Percentiles rank a stretch among this genome's conserved stretches.
These are phyloP conservation scores for Apostichopus japonicus DNA, from an alignment of 35 echinoderm and acorn worm species.

Conservation along the genomic window DNA sequence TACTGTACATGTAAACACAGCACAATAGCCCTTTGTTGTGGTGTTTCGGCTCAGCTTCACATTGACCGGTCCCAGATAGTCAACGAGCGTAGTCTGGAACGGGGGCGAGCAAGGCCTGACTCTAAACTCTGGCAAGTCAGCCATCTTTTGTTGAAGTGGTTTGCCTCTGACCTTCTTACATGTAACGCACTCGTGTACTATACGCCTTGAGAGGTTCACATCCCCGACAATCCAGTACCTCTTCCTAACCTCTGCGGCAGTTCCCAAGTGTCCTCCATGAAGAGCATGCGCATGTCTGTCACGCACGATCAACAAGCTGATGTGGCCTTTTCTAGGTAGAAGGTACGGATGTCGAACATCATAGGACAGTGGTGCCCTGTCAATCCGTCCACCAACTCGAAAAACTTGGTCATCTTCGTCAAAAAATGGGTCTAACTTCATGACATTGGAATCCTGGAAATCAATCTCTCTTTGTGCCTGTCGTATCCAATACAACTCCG, in stretches of 20 bases:
- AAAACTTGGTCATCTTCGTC: slow-evolving; percentile 78
- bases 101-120: not conserved
- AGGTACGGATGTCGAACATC: slow-evolving; percentile 72
- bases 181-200: not conserved
- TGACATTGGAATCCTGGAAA: slow-evolving; percentile 70
- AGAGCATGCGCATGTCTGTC: slow-evolving; percentile 66
- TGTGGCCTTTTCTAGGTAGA: slow-evolving; percentile 68
- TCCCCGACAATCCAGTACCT: slow-evolving; percentile 47
- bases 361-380: slow-evolving; percentile 54
- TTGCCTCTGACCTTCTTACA: slow-evolving; percentile 68
- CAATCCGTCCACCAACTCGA: slow-evolving; percentile 74
- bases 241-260: slow-evolving; percentile 20
- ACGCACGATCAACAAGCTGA: slow-evolving; percentile 72
- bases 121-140: slow-evolving; percentile 1
- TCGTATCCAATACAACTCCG: slow-evolving; percentile 77
- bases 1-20: slow-evolving; percentile 56
- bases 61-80: slow-evolving; percentile 63
- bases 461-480: slow-evolving; percentile 76
- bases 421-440: slow-evolving; percentile 78
- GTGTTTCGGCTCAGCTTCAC: slow-evolving; percentile 63
- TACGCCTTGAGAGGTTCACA: not conserved
- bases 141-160: slow-evolving; percentile 24
- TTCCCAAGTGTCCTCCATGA: slow-evolving; percentile 50
- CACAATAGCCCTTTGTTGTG: slow-evolving; percentile 60
- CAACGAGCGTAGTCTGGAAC: slow-evolving; percentile 39